phyloP scores from a whole-genome alignment of 2,797 vertebrate species.

The Eulemur albifrons region DNA sequence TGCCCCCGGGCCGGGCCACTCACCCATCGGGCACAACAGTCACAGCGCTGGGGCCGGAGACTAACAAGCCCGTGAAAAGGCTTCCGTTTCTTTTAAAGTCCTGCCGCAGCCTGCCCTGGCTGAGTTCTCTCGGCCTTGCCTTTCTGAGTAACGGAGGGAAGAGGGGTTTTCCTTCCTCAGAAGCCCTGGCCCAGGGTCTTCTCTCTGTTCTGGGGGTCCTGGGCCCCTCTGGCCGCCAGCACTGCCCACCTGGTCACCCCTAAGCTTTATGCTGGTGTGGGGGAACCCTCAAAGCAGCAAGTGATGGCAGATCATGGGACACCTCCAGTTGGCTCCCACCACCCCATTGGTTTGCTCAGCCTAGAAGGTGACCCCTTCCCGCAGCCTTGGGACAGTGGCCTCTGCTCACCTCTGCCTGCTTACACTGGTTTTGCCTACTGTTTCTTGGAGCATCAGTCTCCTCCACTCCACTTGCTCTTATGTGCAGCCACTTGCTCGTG shows the following conservation, averaged over 20 bases:
- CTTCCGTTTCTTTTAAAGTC: neutral
- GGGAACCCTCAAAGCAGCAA: neutral
- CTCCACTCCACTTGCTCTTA: neutral
- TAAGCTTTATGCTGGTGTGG: accelerated
- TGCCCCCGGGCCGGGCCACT: accelerated
- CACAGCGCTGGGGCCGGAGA: accelerated
- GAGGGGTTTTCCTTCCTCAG: neutral
- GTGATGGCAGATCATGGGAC: accelerated
- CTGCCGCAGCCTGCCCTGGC: accelerated
- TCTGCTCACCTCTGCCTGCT: neutral
- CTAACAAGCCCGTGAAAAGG: neutral
- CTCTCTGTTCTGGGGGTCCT: neutral
- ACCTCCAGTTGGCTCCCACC: accelerated
- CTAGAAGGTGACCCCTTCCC: neutral
- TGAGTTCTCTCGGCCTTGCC: no score
- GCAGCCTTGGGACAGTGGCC: accelerated
- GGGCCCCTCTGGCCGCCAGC: neutral
- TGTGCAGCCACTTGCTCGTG: neutral
- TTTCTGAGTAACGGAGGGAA: no score
- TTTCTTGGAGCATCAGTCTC: accelerated
- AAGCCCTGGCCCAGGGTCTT: neutral
- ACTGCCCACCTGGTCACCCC: neutral
- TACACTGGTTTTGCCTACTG: accelerated
- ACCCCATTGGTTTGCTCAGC: neutral
- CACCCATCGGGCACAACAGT: accelerated